phyloP scores from a whole-genome alignment of 2,888 invertebrate genomes.

The Seira ritae region DNA sequence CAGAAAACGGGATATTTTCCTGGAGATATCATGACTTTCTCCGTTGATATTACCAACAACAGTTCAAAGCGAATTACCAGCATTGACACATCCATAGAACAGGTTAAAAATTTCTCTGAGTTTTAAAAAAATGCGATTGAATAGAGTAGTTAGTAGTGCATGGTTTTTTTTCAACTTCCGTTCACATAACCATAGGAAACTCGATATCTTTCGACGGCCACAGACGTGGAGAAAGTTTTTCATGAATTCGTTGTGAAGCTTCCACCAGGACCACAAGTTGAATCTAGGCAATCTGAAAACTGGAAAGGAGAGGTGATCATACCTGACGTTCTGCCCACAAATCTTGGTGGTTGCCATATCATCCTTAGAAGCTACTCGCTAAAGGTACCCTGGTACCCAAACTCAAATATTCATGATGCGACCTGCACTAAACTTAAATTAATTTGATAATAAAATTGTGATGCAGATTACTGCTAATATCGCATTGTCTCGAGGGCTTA shows the following conservation, averaged over 20 bases:
- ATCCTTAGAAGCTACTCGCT: conserved; percentile 86
- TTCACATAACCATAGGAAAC: no score
- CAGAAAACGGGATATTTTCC: conserved; percentile 87
- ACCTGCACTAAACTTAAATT: no score
- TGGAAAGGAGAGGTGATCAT: conserved; percentile 82
- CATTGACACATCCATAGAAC: conserved; percentile 75
- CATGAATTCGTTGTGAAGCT: conserved; percentile 33
- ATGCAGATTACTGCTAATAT: conserved; percentile 81
- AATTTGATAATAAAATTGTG: conserved; percentile 19
- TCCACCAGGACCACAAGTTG: conserved; percentile 30
- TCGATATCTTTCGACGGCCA: conserved; percentile 23
- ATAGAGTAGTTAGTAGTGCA: no score
- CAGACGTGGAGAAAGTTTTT: conserved; percentile 35
- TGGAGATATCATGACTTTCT: conserved; percentile 84
- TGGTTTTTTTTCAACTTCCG: no score
- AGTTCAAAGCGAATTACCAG: conserved; percentile 83
- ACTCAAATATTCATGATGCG: no score
- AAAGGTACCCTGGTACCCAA: no score
- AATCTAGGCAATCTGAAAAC: conserved; percentile 77
- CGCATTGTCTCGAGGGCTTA: conserved; percentile 82
- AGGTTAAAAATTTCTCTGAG: conserved; percentile 29
- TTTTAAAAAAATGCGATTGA: no score
- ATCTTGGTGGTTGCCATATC: conserved; percentile 84
- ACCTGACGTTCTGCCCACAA: conserved; percentile 86
- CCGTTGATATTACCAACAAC: conserved; percentile 85